Conservation (phyloP, 2,888 invertebrate genomes). For the Eudemis profundana region DNA sequence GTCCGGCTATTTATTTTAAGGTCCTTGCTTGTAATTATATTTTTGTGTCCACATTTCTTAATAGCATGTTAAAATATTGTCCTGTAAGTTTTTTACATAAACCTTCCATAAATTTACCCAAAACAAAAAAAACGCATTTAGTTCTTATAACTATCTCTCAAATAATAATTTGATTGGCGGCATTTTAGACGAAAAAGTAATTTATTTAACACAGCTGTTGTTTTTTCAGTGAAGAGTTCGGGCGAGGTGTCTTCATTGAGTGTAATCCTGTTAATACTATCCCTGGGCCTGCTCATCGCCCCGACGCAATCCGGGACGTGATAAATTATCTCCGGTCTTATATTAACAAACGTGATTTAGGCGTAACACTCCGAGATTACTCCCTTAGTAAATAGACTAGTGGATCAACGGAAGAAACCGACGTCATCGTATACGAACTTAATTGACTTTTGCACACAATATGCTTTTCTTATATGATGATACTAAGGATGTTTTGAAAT, state of each 20-base stretch:
- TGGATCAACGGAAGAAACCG: neutral
- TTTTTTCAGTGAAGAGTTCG: conserved; percentile 80
- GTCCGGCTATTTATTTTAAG: too few relatives aligned
- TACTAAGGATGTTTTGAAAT: too few relatives aligned
- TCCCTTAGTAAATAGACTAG: conserved; percentile 32
- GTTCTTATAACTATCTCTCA: too few relatives aligned
- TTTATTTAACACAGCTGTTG: conserved; percentile 60
- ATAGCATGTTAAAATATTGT: too few relatives aligned
- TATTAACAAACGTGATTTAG: conserved; percentile 70
- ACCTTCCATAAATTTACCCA: too few relatives aligned
- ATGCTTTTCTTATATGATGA: too few relatives aligned
- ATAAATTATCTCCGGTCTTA: conserved; percentile 76
- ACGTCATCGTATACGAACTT: neutral
- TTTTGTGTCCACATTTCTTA: too few relatives aligned
- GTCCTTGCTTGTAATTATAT: too few relatives aligned
- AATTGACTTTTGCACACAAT: neutral
- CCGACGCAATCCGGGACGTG: conserved; percentile 77
- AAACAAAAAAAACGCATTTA: too few relatives aligned
- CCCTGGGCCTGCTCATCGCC: conserved; percentile 66
- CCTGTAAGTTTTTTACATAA: too few relatives aligned
- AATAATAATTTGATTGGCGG: too few relatives aligned
- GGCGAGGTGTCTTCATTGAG: conserved; percentile 66
- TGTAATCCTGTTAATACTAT: conserved; percentile 77
- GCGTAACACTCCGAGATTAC: conserved; percentile 53
- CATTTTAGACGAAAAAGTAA: neutral